Conservation (phyloP, 2,113 vertebrate species). For the Ictalurus punctatus region DNA sequence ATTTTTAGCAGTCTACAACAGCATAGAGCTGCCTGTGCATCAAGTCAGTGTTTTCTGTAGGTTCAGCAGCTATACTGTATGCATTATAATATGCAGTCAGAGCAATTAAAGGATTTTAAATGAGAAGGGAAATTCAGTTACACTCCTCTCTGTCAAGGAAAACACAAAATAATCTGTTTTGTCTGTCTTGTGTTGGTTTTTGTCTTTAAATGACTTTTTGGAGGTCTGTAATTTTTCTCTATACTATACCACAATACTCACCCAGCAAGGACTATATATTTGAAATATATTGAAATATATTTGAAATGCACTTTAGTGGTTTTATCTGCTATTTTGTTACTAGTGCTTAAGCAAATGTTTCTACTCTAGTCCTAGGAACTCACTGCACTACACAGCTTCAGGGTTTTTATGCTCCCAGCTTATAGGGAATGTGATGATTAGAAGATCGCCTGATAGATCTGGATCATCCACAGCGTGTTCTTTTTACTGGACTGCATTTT, state of each 20-base stretch:
- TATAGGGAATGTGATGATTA: background rate
- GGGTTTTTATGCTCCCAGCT: background rate
- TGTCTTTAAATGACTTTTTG: background rate
- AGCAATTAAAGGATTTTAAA: background rate
- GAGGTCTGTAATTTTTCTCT: background rate
- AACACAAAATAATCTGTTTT: background rate
- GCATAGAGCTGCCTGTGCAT: constrained; percentile 21
- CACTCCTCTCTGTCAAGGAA: background rate
- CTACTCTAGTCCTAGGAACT: background rate
- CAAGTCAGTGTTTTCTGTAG: constrained; percentile 26
- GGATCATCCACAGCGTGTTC: background rate
- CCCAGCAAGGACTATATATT: background rate
- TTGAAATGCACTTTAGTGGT: background rate
- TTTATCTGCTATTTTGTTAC: background rate
- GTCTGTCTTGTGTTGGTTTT: background rate
- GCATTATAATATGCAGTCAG: constrained; percentile 14
- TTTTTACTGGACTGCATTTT: background rate
- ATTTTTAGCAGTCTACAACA: constrained; percentile 28
- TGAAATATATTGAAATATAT: background rate
- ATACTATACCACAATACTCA: background rate
- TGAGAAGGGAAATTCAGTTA: background rate
- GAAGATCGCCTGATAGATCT: background rate
- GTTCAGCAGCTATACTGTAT: background rate
- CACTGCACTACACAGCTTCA: background rate
- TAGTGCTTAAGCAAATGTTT: background rate